Evolutionary conservation across 2,888 invertebrate genomes (phyloP), one percentile per base, ranked within the genome.

Genomic region (Achlya flavicornis): DNA sequence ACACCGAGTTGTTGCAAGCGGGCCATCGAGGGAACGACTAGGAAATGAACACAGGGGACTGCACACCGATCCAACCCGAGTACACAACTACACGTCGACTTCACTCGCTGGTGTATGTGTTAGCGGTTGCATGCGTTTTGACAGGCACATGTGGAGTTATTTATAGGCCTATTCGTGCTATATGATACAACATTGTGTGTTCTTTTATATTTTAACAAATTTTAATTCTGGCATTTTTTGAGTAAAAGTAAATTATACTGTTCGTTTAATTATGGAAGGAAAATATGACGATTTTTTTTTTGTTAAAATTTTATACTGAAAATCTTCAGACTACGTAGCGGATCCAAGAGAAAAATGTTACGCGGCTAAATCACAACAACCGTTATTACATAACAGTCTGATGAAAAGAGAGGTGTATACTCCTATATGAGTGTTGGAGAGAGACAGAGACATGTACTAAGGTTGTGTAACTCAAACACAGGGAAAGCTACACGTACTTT

Each of bases 361-460:
- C 88, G 81, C 86, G 83, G 85, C 87, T 85, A 91, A 90, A 90
- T 88, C 86, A 88, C 89, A 91, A 91, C 90, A 88, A 91, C 93
- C 91, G 92, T 93, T 93, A 93, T 93, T 92, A 88, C 88, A 92
- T 93, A 93, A 93, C 92, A 90, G 91, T 89, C 78, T 68, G 86
- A 68, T 74, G 69, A 84, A 91, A 66, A 68, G 87, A 83, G 88
- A 88, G 61, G 69, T 75, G 64, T 60, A 71, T 77, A 68, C 67
- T 70, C 66, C 70, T 71, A 63, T 76, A 71, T 67, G 68, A 67
- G 70, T 63, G 87, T 69, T 74, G 72, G 87, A 92, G 79, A 83
- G 88, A 87, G 92, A 91, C 72, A 73, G 74, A 69, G 73, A 73
- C 74, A 78, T 69, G 69, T 69, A 71, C 79, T 77, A 74, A 81